These are phyloP conservation scores for Peromyscus californicus DNA, from an alignment of 2,113 vertebrate species.

Conservation along the genomic window DNA sequence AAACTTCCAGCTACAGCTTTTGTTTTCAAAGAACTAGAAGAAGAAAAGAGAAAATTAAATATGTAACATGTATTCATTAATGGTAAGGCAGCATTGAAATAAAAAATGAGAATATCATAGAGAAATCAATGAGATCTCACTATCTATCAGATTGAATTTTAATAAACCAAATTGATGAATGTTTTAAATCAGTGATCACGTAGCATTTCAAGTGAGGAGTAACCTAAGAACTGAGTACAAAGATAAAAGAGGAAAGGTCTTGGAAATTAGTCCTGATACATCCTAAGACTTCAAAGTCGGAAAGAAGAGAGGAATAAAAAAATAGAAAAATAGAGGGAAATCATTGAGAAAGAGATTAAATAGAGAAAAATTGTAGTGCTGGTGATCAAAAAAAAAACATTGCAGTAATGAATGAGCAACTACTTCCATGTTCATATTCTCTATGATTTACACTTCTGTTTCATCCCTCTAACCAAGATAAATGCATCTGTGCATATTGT, in stretches of 20 bases:
- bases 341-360: not conserved
- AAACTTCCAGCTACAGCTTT: not conserved
- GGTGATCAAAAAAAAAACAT: not conserved
- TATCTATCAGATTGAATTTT: not conserved
- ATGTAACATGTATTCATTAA: not conserved
- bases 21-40: not conserved
- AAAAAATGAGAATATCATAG: not conserved
- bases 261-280: not conserved
- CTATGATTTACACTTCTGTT: not conserved
- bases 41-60: not conserved
- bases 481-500: not conserved
- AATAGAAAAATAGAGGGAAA: not conserved
- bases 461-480: not conserved
- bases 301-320: not conserved
- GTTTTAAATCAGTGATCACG: not conserved
- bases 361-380: not conserved
- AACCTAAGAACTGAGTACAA: not conserved
- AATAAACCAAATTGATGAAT: not conserved
- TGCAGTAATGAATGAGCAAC: not conserved
- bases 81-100: not conserved
- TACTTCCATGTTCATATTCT: not conserved
- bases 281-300: not conserved
- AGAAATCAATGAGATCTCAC: not conserved
- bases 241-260: not conserved
- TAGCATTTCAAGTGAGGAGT: not conserved